These are phyloP conservation scores for Oxyura jamaicensis DNA, from an alignment of 2,113 vertebrate genomes.

Conservation along the genomic window DNA sequence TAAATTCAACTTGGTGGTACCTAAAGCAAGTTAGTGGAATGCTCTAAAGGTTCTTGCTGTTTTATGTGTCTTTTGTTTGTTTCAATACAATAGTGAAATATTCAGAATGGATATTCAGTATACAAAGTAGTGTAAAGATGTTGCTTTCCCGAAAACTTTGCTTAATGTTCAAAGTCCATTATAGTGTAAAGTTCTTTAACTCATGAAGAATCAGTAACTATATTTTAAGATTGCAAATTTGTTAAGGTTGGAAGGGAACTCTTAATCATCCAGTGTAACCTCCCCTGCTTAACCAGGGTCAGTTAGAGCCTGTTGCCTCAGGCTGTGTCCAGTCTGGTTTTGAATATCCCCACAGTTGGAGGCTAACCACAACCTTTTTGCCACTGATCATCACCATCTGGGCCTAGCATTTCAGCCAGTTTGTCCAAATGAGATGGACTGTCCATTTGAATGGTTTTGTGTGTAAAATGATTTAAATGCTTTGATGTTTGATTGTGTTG, in stretches of 20 bases:
- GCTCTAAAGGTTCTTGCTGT: neutral
- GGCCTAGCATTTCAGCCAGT: neutral
- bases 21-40: neutral
- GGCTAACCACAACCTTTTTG: neutral
- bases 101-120: neutral
- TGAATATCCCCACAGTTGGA: neutral
- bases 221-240: neutral
- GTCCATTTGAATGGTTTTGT: neutral
- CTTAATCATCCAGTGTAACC: neutral
- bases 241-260: neutral
- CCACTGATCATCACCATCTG: neutral
- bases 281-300: neutral
- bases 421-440: neutral
- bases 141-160: neutral
- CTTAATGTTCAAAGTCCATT: neutral
- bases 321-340: neutral
- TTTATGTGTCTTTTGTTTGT: neutral
- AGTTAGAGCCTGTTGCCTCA: neutral
- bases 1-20: neutral
- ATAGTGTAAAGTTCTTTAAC: neutral
- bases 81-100: neutral
- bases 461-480: neutral
- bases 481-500: neutral
- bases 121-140: neutral
- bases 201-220: neutral